Evolutionary conservation across 2,888 invertebrate genomes (phyloP).

Genomic region (Campopleginae sp.): DNA sequence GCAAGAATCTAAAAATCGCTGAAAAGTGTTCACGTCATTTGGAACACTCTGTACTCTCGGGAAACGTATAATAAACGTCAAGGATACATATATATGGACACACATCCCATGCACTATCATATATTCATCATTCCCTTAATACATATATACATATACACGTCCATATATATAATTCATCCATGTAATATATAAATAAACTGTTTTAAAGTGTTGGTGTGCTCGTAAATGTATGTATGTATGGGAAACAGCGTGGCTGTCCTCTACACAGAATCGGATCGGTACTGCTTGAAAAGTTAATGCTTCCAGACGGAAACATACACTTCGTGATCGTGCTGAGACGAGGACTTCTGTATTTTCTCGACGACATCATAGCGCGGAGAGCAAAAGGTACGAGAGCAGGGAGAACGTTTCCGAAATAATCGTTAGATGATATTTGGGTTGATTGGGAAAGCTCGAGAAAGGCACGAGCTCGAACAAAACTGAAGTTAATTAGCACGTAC

Average conservation of each 20-base stretch:
- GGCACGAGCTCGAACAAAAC: background rate
- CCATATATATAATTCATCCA: background rate
- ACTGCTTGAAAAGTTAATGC: constrained; percentile 53
- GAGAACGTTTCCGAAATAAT: background rate
- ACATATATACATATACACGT: background rate
- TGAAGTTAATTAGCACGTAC: background rate
- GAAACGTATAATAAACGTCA: background rate
- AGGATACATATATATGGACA: background rate
- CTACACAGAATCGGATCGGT: constrained; percentile 46
- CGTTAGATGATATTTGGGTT: background rate
- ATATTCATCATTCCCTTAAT: background rate
- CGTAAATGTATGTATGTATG: constrained; percentile 12
- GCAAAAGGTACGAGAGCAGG: background rate
- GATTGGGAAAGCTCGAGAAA: background rate
- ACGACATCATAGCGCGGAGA: background rate
- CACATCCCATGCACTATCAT: background rate
- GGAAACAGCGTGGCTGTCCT: constrained; percentile 27
- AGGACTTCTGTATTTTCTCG: constrained; percentile 1
- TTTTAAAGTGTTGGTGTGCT: background rate
- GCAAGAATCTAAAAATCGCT: background rate
- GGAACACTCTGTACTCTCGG: background rate
- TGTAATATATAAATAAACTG: constrained; percentile 3
- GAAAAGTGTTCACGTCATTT: background rate
- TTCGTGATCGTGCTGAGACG: constrained; percentile 71
- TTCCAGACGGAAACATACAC: constrained; percentile 36